phyloP scores from a whole-genome alignment of 2,113 vertebrate genomes.

The Donacobius atricapilla region DNA sequence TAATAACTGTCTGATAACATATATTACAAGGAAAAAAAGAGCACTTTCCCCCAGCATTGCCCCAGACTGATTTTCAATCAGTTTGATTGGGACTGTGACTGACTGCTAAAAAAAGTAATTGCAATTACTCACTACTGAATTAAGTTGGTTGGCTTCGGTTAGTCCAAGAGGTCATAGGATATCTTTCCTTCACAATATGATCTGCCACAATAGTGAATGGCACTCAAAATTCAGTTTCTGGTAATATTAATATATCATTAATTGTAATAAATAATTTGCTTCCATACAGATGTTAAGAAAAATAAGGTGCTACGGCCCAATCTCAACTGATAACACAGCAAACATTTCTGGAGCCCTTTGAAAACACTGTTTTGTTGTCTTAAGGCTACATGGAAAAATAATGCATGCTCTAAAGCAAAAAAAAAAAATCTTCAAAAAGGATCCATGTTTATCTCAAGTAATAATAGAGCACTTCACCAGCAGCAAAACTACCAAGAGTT shows the following conservation, averaged over 20 bases:
- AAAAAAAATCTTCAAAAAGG: background rate
- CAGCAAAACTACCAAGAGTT: background rate
- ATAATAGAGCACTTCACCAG: background rate
- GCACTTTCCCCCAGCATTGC: background rate
- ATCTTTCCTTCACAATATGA: background rate
- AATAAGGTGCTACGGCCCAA: background rate
- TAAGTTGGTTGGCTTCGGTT: background rate
- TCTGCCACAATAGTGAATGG: background rate
- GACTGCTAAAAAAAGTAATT: background rate
- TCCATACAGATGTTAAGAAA: background rate
- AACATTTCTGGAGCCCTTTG: background rate
- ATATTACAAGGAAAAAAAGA: background rate
- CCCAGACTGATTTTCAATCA: background rate
- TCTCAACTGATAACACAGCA: background rate
- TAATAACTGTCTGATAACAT: background rate
- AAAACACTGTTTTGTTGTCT: background rate
- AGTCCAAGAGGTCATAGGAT: background rate
- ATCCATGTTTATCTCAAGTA: background rate
- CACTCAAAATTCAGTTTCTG: background rate
- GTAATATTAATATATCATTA: background rate
- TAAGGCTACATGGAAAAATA: background rate
- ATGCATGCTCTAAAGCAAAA: background rate
- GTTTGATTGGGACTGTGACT: background rate
- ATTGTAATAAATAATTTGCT: background rate
- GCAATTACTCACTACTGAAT: background rate